Evolutionary conservation across 2,113 vertebrate genomes (phyloP).

Genomic region (Mirza zaza): DNA sequence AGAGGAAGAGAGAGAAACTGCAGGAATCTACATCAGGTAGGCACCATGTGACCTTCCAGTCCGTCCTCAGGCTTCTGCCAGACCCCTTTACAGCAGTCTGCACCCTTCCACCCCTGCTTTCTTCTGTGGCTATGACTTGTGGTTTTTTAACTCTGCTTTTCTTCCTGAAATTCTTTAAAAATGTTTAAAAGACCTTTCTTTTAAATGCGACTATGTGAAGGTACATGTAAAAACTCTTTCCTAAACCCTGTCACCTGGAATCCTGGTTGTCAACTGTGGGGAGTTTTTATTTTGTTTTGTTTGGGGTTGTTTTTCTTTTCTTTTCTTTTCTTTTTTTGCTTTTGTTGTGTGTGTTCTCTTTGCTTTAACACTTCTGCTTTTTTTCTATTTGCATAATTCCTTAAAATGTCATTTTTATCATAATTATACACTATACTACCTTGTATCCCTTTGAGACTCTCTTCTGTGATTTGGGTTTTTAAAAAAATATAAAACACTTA

Average conservation of each 20-base stretch:
- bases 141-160: constrained; percentile 55
- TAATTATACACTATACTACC: not conserved
- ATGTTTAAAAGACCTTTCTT: constrained; percentile 45
- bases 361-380: constrained; percentile 5
- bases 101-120: not conserved
- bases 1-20: constrained; percentile 99
- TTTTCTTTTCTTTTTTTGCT: not conserved
- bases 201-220: constrained; percentile 50
- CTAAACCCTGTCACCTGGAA: not conserved
- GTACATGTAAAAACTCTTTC: not conserved
- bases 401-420: not conserved
- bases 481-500: not conserved
- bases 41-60: not conserved
- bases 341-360: not conserved
- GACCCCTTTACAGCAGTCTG: not conserved
- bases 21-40: constrained; percentile 97
- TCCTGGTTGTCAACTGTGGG: not conserved
- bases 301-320: not conserved
- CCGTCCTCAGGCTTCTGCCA: not conserved
- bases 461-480: constrained; percentile 1
- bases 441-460: not conserved
- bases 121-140: not conserved
- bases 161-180: not conserved
- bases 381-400: not conserved
- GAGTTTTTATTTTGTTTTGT: not conserved